Percentiles rank a stretch among this genome's conserved stretches.
Conservation (phyloP, 2,797 vertebrate genomes). For the Ispidina lecontei region DNA sequence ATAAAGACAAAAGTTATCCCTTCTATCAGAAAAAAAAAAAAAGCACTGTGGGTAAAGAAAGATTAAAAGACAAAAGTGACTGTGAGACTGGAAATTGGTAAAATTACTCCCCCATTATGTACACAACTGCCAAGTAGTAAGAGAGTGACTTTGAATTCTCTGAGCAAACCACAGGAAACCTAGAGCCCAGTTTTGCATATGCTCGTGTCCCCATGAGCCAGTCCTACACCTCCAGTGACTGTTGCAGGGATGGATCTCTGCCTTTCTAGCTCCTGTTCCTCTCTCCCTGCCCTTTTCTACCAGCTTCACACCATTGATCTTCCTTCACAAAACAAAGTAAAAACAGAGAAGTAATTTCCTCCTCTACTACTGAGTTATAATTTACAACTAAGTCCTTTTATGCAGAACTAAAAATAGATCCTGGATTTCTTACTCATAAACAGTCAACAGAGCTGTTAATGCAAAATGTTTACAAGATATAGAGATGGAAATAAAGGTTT, state of each 20-base stretch:
- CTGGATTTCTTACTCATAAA: background rate
- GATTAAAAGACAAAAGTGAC: background rate
- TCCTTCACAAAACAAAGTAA: background rate
- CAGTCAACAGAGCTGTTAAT: background rate
- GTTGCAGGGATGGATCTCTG: background rate
- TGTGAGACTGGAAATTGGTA: background rate
- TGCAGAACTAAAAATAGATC: background rate
- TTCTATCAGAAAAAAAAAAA: background rate
- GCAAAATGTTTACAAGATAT: background rate
- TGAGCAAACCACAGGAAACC: background rate
- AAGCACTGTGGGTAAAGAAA: background rate
- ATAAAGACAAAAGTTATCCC: background rate
- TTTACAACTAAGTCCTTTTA: background rate
- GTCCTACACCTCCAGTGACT: background rate
- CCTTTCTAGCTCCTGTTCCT: background rate
- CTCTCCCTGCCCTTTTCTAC: background rate
- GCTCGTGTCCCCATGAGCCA: fast-evolving
- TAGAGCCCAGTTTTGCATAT: background rate
- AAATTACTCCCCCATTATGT: background rate
- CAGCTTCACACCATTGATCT: background rate
- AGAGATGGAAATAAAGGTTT: background rate
- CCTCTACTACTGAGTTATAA: background rate
- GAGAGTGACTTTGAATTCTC: background rate
- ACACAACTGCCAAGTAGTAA: background rate
- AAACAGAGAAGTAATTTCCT: background rate